Base-by-base conservation (phyloP, 2,888 invertebrate genomes). In the Melanostoma scalare region DNA sequence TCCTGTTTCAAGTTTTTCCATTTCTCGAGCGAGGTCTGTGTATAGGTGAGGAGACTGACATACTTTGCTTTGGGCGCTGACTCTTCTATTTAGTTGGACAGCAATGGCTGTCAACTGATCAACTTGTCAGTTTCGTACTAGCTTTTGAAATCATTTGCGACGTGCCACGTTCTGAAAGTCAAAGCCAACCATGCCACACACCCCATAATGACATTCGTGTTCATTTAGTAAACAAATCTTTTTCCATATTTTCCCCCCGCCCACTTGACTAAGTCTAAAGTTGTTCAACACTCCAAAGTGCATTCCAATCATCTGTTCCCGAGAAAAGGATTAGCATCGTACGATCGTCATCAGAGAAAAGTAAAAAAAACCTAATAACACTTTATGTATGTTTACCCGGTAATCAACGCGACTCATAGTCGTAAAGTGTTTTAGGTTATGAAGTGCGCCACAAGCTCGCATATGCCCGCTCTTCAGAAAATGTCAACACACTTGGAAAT, bases 401-500 rank as follows among this genome's bases (percentile, higher is more conserved):
- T 56, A n/a, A 50, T 58, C 58, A 52, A 72, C 42, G 76, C 42
- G 44, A 71, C 71, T 67, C 67, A 72, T n/a, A n/a, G n/a, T n/a
- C n/a, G n/a, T 58, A 56, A 67, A 55, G 58, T 69, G 50, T 84
- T 65, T 71, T 56, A 63, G 82, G 69, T 71, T 84, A 40, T 71
- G 76, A 63, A 81, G 80, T 81, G 76, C 80, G 80, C 80, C 80
- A 81, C 67, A 71, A 75, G 75, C 79, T 74, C 53, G 44, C 60
- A 74, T 63, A 65, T 40, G 68, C 74, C n/a, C 36, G 3, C 44
- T 46, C 10, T 4, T 50, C 50, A 79, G 60, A 79, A 75, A 84
- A 79, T 84, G 84, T 79, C 84, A 84, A 84, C 74, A 84, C 60
- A 79, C 84, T 75, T 48, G 55, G 58, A 65, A 46, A 10, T 42